Conservation (phyloP, 2,888 invertebrate species). For the Ennomos quercinarius region DNA sequence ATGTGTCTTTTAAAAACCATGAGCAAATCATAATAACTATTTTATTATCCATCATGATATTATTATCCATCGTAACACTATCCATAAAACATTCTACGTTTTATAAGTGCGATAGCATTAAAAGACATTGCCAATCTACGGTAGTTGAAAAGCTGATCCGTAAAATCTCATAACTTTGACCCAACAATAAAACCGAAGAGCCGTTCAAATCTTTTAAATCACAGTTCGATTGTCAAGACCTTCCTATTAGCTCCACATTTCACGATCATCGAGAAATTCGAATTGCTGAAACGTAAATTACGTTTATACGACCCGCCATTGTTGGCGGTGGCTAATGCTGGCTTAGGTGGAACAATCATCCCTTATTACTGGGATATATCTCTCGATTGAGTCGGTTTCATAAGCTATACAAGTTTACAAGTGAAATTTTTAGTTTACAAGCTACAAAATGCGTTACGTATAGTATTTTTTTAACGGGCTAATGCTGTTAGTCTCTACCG, state of each 20-base stretch:
- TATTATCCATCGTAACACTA: too few species aligned
- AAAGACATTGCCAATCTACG: too few species aligned
- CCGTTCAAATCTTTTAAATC: conserved; percentile 34
- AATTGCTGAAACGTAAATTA: conserved; percentile 42
- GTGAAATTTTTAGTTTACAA: conserved; percentile 2
- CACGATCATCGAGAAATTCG: conserved; percentile 38
- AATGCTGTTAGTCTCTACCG: too few species aligned
- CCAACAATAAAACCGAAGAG: conserved; percentile 27
- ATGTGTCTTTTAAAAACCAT: too few species aligned
- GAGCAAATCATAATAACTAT: too few species aligned
- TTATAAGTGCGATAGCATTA: too few species aligned
- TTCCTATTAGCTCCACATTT: conserved; percentile 42
- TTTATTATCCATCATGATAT: too few species aligned
- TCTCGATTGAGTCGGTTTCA: conserved; percentile 30
- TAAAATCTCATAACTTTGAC: conserved; percentile 21
- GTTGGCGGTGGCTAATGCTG: conserved; percentile 46
- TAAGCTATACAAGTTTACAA: background rate
- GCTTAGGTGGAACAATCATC: conserved; percentile 55
- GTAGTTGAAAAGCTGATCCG: background rate
- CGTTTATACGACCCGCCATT: conserved; percentile 42
- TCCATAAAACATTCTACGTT: too few species aligned
- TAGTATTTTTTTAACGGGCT: too few species aligned
- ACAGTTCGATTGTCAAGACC: conserved; percentile 32
- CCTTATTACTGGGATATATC: conserved; percentile 52
- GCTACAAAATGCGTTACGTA: too few species aligned